Conservation (phyloP, 2,797 vertebrate species). For the Xerus rutilus region DNA sequence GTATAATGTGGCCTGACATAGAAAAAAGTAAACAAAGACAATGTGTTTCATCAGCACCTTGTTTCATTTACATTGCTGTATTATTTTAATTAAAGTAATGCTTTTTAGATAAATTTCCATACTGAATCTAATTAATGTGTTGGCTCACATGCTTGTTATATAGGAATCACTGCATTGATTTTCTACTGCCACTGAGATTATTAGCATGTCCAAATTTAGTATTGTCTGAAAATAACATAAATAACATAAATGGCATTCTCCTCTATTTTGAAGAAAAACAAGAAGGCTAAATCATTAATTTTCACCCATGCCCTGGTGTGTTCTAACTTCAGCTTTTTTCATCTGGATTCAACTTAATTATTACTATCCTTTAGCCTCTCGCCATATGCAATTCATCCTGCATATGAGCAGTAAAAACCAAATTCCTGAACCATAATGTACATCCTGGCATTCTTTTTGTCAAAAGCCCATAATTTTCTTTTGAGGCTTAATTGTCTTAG, state of each 20-base stretch:
- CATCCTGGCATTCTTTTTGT: background rate
- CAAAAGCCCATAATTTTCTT: background rate
- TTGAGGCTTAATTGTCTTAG: background rate
- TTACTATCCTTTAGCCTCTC: background rate
- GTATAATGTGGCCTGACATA: background rate
- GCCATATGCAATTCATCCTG: background rate
- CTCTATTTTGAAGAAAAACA: slow-evolving; percentile 11
- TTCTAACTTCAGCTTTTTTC: background rate
- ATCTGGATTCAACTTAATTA: background rate
- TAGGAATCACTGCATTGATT: background rate
- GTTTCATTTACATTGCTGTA: background rate
- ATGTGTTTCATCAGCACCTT: background rate
- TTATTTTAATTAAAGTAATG: background rate
- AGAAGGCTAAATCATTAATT: background rate
- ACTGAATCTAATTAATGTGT: slow-evolving; percentile 20
- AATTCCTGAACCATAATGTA: background rate
- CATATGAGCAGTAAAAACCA: background rate
- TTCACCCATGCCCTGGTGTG: background rate
- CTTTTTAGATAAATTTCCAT: background rate
- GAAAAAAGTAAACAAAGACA: background rate
- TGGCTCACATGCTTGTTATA: background rate
- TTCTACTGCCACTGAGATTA: background rate
- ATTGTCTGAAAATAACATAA: slow-evolving; percentile 44
- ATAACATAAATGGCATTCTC: background rate
- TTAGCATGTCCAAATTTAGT: background rate